Evolutionary conservation across 1,140 invertebrate species (phyloP), one percentile per base, ranked within the genome.

Genomic region (Acromyrmex heyeri): DNA sequence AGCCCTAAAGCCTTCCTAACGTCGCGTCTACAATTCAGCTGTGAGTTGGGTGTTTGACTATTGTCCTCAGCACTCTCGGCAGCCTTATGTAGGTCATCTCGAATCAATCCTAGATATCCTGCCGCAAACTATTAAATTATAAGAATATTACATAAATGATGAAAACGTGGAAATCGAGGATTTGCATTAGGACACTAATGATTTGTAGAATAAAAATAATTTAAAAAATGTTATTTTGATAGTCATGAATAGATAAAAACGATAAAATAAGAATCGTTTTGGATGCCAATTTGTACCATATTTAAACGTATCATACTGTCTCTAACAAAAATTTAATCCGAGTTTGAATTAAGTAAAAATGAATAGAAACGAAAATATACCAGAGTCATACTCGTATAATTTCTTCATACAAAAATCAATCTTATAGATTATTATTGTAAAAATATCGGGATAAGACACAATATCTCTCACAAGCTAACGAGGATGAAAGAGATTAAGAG

Each of bases 1-100:
- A 87, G 38, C 59, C 87, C 73, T 72, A 61, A 72, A 88, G 16
- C 73, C 3, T n/a, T 6, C 69, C 50, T 62, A 34, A 69, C 34
- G 57, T 55, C 34, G 53, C 53, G 59, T 73, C 48, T 69, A 34
- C 77, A 61, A 59, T 75, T 73, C 76, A 30, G 30, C 34, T 57
- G 21, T 57, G 79, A 73, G 69, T 61, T 34, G 3, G 57, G 7
- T 72, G 53, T 53, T 57, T 27, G 38, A 21, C 79, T 82, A 82
- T 83, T 83, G 79, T 83, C 27, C 14, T 48, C 24, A 44, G 3
- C 14, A 50, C 73, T n/a, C 14, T 48, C 24, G 55, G 3, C 14
- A 50, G 69, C 14, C 27, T 61, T 83, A 75, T 83, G 27, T 61
- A 83, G 57, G 53, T 75, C 57, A 27, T 24, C 7, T 50, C 14